These are phyloP conservation scores for Agelastica alni DNA, from an alignment of 2,888 invertebrate species.

Conservation along the genomic window DNA sequence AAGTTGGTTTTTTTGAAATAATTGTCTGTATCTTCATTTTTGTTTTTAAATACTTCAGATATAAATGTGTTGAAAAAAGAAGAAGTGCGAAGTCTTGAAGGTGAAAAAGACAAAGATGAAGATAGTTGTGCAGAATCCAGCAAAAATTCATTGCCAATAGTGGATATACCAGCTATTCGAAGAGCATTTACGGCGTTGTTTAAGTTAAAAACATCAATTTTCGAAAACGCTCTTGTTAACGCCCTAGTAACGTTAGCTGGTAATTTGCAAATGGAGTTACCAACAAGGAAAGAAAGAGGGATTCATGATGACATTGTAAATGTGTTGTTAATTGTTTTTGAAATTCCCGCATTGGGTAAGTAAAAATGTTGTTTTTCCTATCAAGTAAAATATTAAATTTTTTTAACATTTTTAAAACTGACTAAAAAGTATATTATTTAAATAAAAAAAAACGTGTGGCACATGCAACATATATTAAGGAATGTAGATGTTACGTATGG, in stretches of 20 bases:
- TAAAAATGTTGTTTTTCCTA: too few relatives aligned
- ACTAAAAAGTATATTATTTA: too few relatives aligned
- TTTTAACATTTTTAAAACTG: neutral
- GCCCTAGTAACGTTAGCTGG: conserved; percentile 75
- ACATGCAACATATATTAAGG: too few relatives aligned
- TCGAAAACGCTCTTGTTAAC: conserved; percentile 69
- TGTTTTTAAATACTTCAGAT: conserved; percentile 47
- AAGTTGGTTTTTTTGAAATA: too few relatives aligned
- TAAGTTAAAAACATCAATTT: conserved; percentile 53
- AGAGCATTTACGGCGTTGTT: conserved; percentile 65
- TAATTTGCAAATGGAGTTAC: conserved; percentile 72
- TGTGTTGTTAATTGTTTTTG: conserved; percentile 58
- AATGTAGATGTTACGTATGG: too few relatives aligned
- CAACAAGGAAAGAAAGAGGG: conserved; percentile 49
- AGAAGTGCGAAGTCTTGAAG: conserved; percentile 72
- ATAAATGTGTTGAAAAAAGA: conserved; percentile 69
- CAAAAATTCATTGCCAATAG: conserved; percentile 49
- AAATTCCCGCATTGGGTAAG: conserved; percentile 55
- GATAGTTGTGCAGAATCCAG: conserved; percentile 67
- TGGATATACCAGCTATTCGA: conserved; percentile 75
- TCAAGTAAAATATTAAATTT: conserved; percentile 23
- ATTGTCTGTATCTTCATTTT: too few relatives aligned
- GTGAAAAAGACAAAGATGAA: conserved; percentile 86
- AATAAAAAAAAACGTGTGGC: too few relatives aligned
- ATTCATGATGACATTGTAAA: conserved; percentile 63